phyloP scores from a whole-genome alignment of 2,888 invertebrate species.

The Nemotelus pantherinus region DNA sequence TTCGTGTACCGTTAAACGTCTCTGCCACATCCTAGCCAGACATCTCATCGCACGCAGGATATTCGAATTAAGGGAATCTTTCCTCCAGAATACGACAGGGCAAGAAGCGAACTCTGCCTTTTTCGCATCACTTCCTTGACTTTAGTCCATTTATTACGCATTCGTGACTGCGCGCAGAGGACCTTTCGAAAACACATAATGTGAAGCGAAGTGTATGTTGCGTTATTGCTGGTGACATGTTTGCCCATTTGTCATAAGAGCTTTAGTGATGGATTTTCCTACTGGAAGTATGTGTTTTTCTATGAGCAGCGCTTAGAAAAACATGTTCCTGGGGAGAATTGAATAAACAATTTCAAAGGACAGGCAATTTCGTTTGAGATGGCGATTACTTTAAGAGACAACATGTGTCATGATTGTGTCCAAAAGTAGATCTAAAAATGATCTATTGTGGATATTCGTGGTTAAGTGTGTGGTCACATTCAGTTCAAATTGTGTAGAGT shows the following conservation, averaged over 20 bases:
- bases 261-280: slow-evolving; percentile 35
- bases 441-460: neutral
- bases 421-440: neutral
- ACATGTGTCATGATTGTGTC: neutral
- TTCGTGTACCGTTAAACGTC: slow-evolving; percentile 53
- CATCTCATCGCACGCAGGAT: neutral
- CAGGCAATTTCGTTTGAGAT: neutral
- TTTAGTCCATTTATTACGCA: slow-evolving; percentile 53
- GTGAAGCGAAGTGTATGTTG: neutral
- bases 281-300: neutral
- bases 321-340: neutral
- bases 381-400: neutral
- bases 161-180: slow-evolving; percentile 49
- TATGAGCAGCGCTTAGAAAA: neutral
- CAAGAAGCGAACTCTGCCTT: slow-evolving; percentile 43
- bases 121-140: slow-evolving; percentile 58
- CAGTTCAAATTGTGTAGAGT: too few relatives aligned
- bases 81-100: neutral
- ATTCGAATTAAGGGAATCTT: slow-evolving; percentile 54
- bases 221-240: slow-evolving; percentile 47
- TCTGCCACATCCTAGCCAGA: neutral
- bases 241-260: slow-evolving; percentile 48
- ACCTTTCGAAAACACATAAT: neutral
- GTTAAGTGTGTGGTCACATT: too few relatives aligned
- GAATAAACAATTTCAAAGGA: neutral